phyloP scores from a whole-genome alignment of 2,888 invertebrate genomes.

The Petrophora chlorosata region DNA sequence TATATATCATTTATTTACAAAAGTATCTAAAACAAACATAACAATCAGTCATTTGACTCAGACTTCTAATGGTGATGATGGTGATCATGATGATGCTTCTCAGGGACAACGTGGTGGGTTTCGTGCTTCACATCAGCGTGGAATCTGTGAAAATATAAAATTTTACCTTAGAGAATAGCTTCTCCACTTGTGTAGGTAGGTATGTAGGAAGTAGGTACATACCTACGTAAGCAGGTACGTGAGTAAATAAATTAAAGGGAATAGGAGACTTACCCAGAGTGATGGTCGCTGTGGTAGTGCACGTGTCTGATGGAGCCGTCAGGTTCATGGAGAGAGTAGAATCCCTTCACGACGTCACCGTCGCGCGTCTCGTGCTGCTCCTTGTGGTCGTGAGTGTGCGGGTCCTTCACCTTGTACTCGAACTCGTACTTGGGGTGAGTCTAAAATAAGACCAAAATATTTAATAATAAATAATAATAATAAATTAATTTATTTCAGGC shows the following conservation, averaged over 20 bases:
- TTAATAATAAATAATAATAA: too few relatives aligned
- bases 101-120: conserved; percentile 45
- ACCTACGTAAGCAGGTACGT: not conserved
- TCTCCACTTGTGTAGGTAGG: too few relatives aligned
- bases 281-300: conserved; percentile 78
- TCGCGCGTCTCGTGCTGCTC: conserved; percentile 68
- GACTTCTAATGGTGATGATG: conserved; percentile 18
- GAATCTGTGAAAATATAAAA: conserved; percentile 36
- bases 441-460: conserved; percentile 36
- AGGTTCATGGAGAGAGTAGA: too few relatives aligned
- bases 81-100: conserved; percentile 36
- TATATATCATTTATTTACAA: not conserved
- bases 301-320: too few relatives aligned
- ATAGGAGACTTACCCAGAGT: conserved; percentile 58
- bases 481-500: too few relatives aligned
- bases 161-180: too few relatives aligned
- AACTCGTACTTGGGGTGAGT: conserved; percentile 63
- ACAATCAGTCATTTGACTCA: too few relatives aligned
- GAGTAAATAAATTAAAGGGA: not conserved
- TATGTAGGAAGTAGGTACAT: not conserved
- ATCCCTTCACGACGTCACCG: conserved; percentile 70
- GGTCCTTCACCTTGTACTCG: conserved; percentile 61
- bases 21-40: not conserved
- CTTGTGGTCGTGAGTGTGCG: conserved; percentile 80
- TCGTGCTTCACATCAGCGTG: conserved; percentile 52